Evolutionary conservation across 2,888 invertebrate species (phyloP), one percentile per base, ranked within the genome.

Genomic region (Tiphia femorata): DNA sequence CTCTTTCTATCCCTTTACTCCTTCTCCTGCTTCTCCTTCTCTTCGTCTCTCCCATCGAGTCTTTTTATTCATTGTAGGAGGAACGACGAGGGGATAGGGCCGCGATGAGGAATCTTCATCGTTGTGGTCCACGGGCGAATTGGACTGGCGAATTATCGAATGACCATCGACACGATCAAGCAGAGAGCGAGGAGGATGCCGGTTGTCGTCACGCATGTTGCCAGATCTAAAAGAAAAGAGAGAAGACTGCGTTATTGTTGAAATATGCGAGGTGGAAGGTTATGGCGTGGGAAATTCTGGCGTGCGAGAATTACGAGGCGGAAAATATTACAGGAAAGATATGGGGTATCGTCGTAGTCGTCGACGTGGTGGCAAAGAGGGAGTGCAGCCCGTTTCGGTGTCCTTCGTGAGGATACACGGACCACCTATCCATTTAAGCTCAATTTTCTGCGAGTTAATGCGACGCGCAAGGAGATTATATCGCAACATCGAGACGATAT

Each of bases 131-230:
- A 40, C 35, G 42, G 17, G 7, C 10, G 19, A 25, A 41, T 44
- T 48, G 56, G 27, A 10, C 47, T n/a, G n/a, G n/a, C n/a, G n/a
- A n/a, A n/a, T 79, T 80, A 80, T 79, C 79, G 79, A 27, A 78
- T 70, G 54, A 77, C 73, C 71, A 73, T 75, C 49, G 72, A 63
- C 21, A 65, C 70, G 49, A 75, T 66, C 29, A 77, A 54, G 35
- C 58, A 49, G 46, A 75, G 43, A 58, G 67, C 62, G 27, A 80
- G 49, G 40, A 77, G 48, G 12, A 65, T 54, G 52, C 64, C 68
- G 38, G 75, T 70, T 51, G 70, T 62, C 54, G 67, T 58, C 27
- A 69, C 51, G 58, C 64, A 65, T 7, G 64, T 49, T 2, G 76
- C 72, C 7, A 64, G 54, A 42, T 68, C 79, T 79, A 78, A 10